Evolutionary conservation across 2,797 vertebrate species (phyloP).

Genomic region (Florisuga fusca): DNA sequence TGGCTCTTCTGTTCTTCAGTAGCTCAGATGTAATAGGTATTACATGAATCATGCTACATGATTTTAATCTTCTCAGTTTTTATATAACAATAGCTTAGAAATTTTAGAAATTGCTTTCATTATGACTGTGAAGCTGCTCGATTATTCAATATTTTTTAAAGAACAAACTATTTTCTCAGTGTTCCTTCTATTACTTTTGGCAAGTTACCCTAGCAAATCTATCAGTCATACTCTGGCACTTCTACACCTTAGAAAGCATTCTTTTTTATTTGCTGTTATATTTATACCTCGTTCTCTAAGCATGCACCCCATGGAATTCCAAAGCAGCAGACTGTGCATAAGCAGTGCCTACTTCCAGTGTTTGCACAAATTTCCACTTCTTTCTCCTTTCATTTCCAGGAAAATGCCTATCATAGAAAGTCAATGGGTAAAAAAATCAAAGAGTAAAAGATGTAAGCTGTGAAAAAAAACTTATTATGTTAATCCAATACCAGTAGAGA

Average conservation of each 20-base stretch:
- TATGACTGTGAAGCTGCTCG: conserved; percentile 31
- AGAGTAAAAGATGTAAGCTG: background rate
- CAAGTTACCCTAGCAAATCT: background rate
- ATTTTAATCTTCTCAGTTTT: conserved; percentile 54
- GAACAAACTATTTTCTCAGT: background rate
- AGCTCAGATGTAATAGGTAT: conserved; percentile 58
- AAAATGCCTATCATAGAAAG: background rate
- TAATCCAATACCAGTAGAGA: background rate
- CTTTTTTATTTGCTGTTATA: background rate
- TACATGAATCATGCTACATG: conserved; percentile 55
- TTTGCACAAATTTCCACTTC: background rate
- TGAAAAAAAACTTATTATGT: background rate
- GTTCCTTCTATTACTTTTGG: background rate
- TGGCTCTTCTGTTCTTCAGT: conserved; percentile 54
- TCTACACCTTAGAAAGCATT: background rate
- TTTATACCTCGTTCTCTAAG: background rate
- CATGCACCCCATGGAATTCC: background rate
- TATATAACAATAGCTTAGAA: conserved; percentile 55
- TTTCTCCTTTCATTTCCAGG: background rate
- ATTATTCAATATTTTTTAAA: conserved; percentile 7
- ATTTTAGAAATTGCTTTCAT: conserved; percentile 55
- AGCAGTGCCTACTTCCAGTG: background rate
- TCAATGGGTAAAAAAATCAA: background rate
- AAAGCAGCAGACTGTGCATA: background rate
- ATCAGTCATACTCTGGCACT: background rate